phyloP scores from a whole-genome alignment of 1,140 invertebrate genomes.

The silkworm (Bombyx mori) region ASM3026992v2 NC_085107.1:10790501-10791000 shows the following conservation, averaged over 20 bases:
- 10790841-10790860: conserved; percentile 10
- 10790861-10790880: conserved; percentile 40
- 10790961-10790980: no score
- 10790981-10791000: no score
- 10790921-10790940: conserved; percentile 1
- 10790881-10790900: conserved; percentile 28
- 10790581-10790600: no score
- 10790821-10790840: conserved; percentile 1
- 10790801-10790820: not conserved
- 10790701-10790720: conserved; percentile 10
- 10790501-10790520: not conserved
- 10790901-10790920: conserved; percentile 6
- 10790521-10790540: no score
- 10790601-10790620: not conserved
- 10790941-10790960: not conserved
- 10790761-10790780: not conserved
- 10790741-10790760: not conserved
- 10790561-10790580: no score
- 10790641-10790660: not conserved
- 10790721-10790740: conserved; percentile 8
- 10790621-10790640: not conserved
- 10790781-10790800: not conserved
- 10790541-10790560: no score
- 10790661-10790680: not conserved
- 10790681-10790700: conserved; percentile 11